Conservation (phyloP, 1,140 invertebrate species). For the Cyclargus thomasi region DNA sequence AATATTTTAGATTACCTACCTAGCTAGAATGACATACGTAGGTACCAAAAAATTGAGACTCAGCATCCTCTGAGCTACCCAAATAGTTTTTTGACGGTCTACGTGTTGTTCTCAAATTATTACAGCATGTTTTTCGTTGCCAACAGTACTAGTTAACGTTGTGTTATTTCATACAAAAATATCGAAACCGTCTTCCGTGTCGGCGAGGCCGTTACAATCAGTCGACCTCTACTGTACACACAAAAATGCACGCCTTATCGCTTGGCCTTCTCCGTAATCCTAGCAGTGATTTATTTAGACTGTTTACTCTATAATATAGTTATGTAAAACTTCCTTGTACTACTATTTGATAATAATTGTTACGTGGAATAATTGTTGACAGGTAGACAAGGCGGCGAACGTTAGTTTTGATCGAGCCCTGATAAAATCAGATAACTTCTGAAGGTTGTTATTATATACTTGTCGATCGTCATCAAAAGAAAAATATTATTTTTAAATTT, state of each 20-base stretch:
- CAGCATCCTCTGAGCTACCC: no score
- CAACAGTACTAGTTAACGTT: constrained; percentile 15
- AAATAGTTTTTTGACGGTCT: no score
- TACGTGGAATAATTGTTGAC: not conserved
- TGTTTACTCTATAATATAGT: constrained; percentile 10
- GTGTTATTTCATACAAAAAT: constrained; percentile 44
- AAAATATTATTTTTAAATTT: no score
- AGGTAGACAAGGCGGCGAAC: not conserved
- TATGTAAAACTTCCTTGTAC: constrained; percentile 2
- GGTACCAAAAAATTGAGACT: no score
- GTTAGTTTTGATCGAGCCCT: not conserved
- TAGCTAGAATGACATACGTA: no score
- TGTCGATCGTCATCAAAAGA: no score
- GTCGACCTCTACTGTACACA: constrained; percentile 40
- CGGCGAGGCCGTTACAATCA: constrained; percentile 57
- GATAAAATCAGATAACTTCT: not conserved
- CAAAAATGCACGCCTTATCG: constrained; percentile 55
- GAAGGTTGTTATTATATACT: not conserved
- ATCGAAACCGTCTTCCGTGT: constrained; percentile 46
- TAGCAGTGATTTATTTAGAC: constrained; percentile 13
- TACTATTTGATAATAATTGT: not conserved
- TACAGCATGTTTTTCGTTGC: constrained; percentile 2
- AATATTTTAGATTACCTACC: not conserved
- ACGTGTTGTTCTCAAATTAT: not conserved
- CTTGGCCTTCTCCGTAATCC: constrained; percentile 46